Conservation (phyloP, 2,113 vertebrate genomes). For the Drymodes brunneopygia region DNA sequence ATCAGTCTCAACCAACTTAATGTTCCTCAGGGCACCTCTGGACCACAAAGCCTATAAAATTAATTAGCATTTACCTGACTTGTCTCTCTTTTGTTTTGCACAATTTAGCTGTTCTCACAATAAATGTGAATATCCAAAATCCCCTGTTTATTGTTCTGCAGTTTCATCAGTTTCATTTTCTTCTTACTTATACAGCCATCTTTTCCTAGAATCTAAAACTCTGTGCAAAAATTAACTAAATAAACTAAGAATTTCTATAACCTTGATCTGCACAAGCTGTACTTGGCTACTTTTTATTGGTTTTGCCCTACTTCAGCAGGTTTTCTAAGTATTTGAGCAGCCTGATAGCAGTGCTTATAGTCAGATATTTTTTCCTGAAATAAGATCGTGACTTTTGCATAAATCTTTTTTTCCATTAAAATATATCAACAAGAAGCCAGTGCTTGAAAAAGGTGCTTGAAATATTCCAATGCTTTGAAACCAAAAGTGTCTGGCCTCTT, state of each 20-base stretch:
- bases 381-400: neutral
- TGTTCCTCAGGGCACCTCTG: neutral
- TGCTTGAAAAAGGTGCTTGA: neutral
- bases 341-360: neutral
- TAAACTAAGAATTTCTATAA: neutral
- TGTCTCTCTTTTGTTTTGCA: neutral
- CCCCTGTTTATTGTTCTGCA: fast-evolving
- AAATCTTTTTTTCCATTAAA: neutral
- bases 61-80: neutral
- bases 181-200: neutral
- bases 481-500: neutral
- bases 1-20: neutral
- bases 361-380: neutral
- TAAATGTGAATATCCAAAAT: neutral
- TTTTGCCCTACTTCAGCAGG: neutral
- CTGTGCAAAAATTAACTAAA: neutral
- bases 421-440: neutral
- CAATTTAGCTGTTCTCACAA: neutral
- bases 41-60: neutral
- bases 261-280: neutral
- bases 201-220: neutral
- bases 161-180: neutral
- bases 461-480: neutral
- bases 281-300: neutral
- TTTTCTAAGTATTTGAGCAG: neutral